Evolutionary conservation across 2,888 invertebrate genomes (phyloP).

Genomic region (Chesias legatella): DNA sequence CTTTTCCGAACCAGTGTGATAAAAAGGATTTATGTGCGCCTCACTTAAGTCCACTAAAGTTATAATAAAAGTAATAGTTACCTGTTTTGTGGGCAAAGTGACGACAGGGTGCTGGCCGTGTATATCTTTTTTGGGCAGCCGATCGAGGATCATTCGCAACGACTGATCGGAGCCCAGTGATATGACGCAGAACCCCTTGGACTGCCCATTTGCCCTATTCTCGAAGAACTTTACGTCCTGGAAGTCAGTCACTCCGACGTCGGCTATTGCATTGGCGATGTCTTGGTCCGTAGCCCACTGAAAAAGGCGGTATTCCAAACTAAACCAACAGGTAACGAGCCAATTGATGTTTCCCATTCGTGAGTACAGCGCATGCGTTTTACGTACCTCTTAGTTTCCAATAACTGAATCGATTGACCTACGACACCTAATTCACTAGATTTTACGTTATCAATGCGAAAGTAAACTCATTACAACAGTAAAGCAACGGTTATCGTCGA

Average conservation of each 20-base stretch:
- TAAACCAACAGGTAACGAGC: constrained; percentile 41
- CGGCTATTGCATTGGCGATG: constrained; percentile 92
- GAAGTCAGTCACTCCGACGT: constrained; percentile 94
- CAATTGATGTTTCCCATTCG: constrained; percentile 26
- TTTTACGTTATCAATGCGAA: too few species aligned
- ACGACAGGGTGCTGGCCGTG: constrained; percentile 98
- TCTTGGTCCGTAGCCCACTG: constrained; percentile 99
- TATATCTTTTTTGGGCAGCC: constrained; percentile 95
- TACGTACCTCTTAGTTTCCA: constrained; percentile 37
- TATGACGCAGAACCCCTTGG: constrained; percentile 98
- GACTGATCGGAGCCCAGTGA: constrained; percentile 96
- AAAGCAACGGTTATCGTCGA: background rate
- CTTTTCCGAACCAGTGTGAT: too few species aligned
- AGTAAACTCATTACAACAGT: too few species aligned
- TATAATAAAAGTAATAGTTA: too few species aligned
- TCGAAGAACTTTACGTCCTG: constrained; percentile 99
- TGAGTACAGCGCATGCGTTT: constrained; percentile 23
- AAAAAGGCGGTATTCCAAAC: constrained; percentile 67
- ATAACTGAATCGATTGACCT: constrained; percentile 8
- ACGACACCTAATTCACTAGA: constrained; percentile 2
- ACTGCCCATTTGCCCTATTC: constrained; percentile 98
- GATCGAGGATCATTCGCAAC: constrained; percentile 93
- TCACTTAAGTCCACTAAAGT: too few species aligned
- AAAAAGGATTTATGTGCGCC: too few species aligned
- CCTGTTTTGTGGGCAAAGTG: constrained; percentile 96